Percentiles rank a stretch among this genome's conserved stretches.
These are phyloP conservation scores for Cryptoprocta ferox DNA, from an alignment of 2,797 vertebrate genomes.

Conservation along the genomic window DNA sequence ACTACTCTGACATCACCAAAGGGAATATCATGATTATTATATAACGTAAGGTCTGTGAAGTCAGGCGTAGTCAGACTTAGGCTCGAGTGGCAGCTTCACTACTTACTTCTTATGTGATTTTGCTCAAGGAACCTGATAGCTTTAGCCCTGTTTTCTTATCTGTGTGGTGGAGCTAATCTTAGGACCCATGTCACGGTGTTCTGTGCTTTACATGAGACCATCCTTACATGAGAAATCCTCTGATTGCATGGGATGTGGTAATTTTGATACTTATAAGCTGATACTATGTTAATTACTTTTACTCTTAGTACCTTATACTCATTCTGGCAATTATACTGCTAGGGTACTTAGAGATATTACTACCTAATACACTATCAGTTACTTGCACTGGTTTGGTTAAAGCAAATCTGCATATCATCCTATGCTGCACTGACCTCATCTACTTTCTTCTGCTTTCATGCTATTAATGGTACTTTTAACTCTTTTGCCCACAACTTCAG, in stretches of 20 bases:
- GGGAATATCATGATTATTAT: not conserved
- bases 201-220: not conserved
- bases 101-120: not conserved
- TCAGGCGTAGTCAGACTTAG: not conserved
- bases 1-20: not conserved
- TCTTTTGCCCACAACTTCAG: not conserved
- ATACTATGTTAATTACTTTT: not conserved
- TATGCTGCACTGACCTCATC: not conserved
- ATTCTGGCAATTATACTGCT: not conserved
- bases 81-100: not conserved
- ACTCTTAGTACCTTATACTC: not conserved
- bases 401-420: not conserved
- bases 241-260: not conserved
- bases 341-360: not conserved
- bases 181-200: not conserved
- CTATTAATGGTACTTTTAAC: not conserved
- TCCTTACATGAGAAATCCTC: not conserved
- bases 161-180: not conserved
- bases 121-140: not conserved
- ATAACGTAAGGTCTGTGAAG: not conserved
- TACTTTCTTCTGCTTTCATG: not conserved
- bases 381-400: not conserved
- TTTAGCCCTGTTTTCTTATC: not conserved
- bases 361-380: not conserved
- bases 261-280: not conserved